Percentiles rank a stretch among this genome's conserved stretches.
Evolutionary conservation across 2,113 vertebrate species (phyloP).

Genomic region (Ictalurus punctatus): DNA sequence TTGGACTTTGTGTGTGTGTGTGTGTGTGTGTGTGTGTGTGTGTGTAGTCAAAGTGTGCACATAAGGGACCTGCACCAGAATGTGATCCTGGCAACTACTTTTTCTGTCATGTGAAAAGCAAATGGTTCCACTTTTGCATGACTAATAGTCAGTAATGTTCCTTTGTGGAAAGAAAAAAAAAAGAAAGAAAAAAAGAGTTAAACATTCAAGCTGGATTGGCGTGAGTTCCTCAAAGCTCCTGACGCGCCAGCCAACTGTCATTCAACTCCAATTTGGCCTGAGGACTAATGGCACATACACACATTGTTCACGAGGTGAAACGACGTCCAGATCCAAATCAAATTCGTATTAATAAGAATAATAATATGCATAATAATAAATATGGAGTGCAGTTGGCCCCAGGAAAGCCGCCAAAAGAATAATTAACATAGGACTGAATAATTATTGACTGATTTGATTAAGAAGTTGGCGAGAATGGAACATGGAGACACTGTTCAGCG

Average conservation of each 20-base stretch:
- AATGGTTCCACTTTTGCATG: slow-evolving; percentile 46
- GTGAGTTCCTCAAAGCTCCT: slow-evolving; percentile 40
- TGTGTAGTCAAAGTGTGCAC: neutral
- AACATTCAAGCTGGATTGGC: slow-evolving; percentile 40
- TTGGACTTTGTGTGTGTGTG: slow-evolving; percentile 5
- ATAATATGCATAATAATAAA: neutral
- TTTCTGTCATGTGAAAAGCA: slow-evolving; percentile 35
- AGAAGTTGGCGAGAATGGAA: slow-evolving; percentile 15
- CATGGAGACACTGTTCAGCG: neutral
- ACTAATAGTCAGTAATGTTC: slow-evolving; percentile 52
- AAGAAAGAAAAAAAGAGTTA: slow-evolving; percentile 40
- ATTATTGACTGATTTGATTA: neutral
- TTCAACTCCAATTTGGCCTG: slow-evolving; percentile 44
- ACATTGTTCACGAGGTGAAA: slow-evolving; percentile 1
- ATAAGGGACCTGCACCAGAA: neutral
- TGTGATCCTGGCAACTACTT: neutral
- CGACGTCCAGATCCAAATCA: neutral
- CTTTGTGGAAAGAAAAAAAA: slow-evolving; percentile 28
- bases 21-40: slow-evolving; percentile 8
- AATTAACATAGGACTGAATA: slow-evolving; percentile 8
- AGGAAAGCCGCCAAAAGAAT: slow-evolving; percentile 6
- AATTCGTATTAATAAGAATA: neutral
- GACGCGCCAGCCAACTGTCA: slow-evolving; percentile 41
- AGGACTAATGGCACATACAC: slow-evolving; percentile 2
- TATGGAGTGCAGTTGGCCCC: neutral